Conservation (phyloP, 1,140 invertebrate species). For the Drosophila kikkawai region DNA sequence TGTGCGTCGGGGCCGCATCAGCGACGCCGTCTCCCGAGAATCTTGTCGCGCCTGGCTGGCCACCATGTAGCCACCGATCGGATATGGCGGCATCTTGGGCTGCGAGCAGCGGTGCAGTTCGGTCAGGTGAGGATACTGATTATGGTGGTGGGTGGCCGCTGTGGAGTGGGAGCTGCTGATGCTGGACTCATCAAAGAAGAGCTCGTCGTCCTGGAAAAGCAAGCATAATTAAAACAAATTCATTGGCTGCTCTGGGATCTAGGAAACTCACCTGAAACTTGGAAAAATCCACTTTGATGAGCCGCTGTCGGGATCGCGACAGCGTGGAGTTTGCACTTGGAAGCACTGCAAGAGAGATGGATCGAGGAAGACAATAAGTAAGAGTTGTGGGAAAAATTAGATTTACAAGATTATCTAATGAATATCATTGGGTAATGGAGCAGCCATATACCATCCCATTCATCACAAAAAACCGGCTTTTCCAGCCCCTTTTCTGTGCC, state of each 20-base stretch:
- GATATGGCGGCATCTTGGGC: constrained; percentile 84
- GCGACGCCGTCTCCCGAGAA: constrained; percentile 35
- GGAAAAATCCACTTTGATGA: constrained; percentile 90
- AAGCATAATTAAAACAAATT: background rate
- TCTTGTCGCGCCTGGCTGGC: constrained; percentile 56
- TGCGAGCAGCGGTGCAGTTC: constrained; percentile 76
- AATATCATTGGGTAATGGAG: constrained; percentile 50
- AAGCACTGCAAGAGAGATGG: constrained; percentile 73
- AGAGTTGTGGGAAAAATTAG: constrained; percentile 51
- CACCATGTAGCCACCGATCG: constrained; percentile 77
- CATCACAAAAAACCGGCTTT: constrained; percentile 26
- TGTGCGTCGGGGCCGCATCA: constrained; percentile 78
- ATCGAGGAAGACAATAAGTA: constrained; percentile 34
- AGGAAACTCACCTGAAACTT: constrained; percentile 86
- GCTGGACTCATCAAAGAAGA: constrained; percentile 77
- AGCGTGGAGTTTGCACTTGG: constrained; percentile 72
- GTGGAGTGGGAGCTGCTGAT: constrained; percentile 64
- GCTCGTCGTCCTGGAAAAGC: constrained; percentile 72
- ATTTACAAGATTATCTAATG: constrained; percentile 68
- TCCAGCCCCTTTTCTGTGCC: constrained; percentile 19
- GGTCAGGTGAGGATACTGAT: constrained; percentile 43
- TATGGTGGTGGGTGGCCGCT: constrained; percentile 42
- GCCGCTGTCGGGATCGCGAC: constrained; percentile 85
- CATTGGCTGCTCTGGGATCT: background rate
- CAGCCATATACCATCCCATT: background rate